A percentile compares a stretch with the other conserved stretches of the same genome.
phyloP scores from a whole-genome alignment of 2,888 invertebrate species.

The Bibio marci region DNA sequence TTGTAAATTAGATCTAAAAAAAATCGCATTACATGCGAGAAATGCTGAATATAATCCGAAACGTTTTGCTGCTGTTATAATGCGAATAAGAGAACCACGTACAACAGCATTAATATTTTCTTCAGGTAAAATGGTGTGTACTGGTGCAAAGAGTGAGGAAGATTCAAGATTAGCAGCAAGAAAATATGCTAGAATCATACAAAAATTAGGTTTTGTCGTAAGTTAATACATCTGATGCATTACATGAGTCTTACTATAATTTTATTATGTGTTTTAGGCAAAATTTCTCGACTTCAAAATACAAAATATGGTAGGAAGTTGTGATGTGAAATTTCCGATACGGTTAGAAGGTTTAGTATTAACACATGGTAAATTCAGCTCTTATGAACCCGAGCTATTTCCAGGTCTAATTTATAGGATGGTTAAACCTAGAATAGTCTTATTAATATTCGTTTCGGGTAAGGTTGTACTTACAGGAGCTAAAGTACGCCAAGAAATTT shows the following conservation, averaged over 20 bases:
- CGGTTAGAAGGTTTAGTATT: conserved; percentile 55
- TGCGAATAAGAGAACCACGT: conserved; percentile 80
- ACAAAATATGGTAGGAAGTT: conserved; percentile 65
- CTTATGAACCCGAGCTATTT: conserved; percentile 96
- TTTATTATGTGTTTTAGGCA: conserved; percentile 35
- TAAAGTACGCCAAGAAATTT: conserved; percentile 77
- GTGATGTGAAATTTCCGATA: conserved; percentile 61
- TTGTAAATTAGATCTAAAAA: conserved; percentile 89
- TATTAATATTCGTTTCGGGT: conserved; percentile 96
- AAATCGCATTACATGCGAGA: conserved; percentile 91
- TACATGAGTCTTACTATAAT: background rate
- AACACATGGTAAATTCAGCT: conserved; percentile 59
- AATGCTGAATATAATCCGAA: conserved; percentile 99
- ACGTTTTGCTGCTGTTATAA: conserved; percentile 96
- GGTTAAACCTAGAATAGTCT: conserved; percentile 92
- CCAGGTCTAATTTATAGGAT: conserved; percentile 97
- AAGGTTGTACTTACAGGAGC: conserved; percentile 97
- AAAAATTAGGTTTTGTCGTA: conserved; percentile 65
- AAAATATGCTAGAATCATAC: conserved; percentile 72
- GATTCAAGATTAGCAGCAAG: conserved; percentile 61
- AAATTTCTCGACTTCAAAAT: conserved; percentile 70
- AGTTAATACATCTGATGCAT: background rate
- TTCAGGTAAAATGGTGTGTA: conserved; percentile 73
- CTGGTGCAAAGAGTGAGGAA: conserved; percentile 67
- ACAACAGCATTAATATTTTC: conserved; percentile 64